Evolutionary conservation across 1,140 invertebrate genomes (phyloP), one percentile per base, ranked within the genome.

Genomic region (Diachasma alloeum): DNA sequence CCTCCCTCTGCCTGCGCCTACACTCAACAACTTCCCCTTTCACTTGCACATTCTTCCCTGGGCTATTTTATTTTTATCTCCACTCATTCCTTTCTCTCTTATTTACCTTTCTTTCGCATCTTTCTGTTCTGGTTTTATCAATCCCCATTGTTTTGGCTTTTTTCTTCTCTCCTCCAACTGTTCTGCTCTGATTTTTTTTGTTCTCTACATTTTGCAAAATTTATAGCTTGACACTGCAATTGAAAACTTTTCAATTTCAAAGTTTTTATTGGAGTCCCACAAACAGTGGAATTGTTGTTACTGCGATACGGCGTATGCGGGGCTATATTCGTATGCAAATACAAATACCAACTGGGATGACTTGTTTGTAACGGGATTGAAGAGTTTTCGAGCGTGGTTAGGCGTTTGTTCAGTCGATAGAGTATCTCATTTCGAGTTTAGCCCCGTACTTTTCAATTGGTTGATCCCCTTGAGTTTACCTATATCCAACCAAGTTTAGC

Each of bases 21-120:
- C 31, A 31, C 31, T 31, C 31, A 6, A 31, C 71, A 48, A 79
- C 48, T 79, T 79, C 71, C 74, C 44, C 78, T 79, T 79, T 79
- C 78, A 76, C 74, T 79, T 79, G 75, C 68, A 46, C 31, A 68
- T 66, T 75, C 44, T 74, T 69, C 26, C 63, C 56, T 46, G 42
- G 24, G 44, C 19, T 37, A 48, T 76, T 70, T 71, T 48, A 42
- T 44, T 67, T 72, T 48, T 71, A 59, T 77, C 42, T 26, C 37
- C 22, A 22, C 15, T 70, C 68, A 46, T 24, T 46, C 68, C 31
- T 46, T 53, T 17, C 48, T 53, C 48, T n/a, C 10, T 46, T 53
- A 53, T 19, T 53, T 19, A 53, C 48, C 67, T 67, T 15, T 31
- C 66, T 68, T 75, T 44, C 73, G 5, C 46, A n/a, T 44, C 11